A percentile compares a stretch with the other conserved stretches of the same genome.
Conservation (phyloP, 2,797 vertebrate genomes). For the Trematocara caparti region DNA sequence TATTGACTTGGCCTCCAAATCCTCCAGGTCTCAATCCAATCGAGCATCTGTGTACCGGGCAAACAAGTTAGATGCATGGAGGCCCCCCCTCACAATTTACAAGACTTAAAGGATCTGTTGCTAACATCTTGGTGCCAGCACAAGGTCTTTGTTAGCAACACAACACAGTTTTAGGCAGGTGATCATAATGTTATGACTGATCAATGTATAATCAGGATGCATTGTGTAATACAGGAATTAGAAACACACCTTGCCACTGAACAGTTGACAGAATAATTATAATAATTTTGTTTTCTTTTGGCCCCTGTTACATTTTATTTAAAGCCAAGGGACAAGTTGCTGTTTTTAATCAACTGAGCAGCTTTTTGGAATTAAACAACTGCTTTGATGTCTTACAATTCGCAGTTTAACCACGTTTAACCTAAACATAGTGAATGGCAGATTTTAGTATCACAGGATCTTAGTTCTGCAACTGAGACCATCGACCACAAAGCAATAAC, state of each 20-base stretch:
- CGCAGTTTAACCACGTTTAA: background rate
- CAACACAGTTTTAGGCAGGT: background rate
- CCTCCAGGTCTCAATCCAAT: background rate
- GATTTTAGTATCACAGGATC: background rate
- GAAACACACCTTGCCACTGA: background rate
- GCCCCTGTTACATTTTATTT: background rate
- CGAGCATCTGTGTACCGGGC: background rate
- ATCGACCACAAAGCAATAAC: background rate
- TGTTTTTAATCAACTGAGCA: background rate
- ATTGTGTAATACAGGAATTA: background rate
- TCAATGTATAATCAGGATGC: background rate
- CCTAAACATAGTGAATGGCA: background rate
- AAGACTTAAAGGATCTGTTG: background rate
- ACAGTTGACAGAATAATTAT: background rate
- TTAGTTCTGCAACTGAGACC: background rate
- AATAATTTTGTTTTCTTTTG: background rate
- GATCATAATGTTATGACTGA: background rate
- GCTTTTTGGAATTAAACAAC: background rate
- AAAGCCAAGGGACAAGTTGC: background rate
- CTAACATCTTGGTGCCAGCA: background rate
- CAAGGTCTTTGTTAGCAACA: background rate
- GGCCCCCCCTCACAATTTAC: background rate
- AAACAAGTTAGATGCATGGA: background rate
- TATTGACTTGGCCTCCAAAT: background rate
- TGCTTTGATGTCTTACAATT: background rate